A percentile compares a stretch with the other conserved stretches of the same genome.
These are phyloP conservation scores for Himalopsyche kuldschensis DNA, from an alignment of 2,888 invertebrate genomes.

Conservation along the genomic window DNA sequence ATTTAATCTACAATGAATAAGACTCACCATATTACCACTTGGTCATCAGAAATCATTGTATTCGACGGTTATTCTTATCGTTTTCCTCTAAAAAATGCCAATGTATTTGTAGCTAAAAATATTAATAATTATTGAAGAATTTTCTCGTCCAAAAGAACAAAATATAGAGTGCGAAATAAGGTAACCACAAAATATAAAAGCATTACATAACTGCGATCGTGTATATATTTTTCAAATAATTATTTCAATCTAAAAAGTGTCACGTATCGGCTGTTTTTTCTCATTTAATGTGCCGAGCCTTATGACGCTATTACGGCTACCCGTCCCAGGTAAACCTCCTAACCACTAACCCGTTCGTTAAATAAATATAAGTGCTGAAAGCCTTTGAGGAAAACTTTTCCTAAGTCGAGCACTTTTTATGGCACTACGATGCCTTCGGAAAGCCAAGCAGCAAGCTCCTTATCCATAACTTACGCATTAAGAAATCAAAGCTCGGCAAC, in stretches of 20 bases:
- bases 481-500: not conserved
- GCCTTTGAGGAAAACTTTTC: conserved; percentile 4
- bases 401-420: not conserved
- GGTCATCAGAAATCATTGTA: no score
- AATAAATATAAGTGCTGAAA: conserved; percentile 1
- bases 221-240: not conserved
- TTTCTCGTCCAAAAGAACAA: no score
- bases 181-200: no score
- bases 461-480: not conserved
- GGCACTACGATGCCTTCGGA: not conserved
- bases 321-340: not conserved
- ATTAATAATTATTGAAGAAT: no score
- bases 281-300: not conserved
- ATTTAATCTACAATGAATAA: no score
- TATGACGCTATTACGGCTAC: not conserved
- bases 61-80: no score
- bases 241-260: not conserved
- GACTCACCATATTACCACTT: no score
- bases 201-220: no score
- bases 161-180: no score
- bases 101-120: no score
- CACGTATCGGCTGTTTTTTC: not conserved
- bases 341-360: conserved; percentile 1
- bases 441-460: not conserved
- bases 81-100: no score